Evolutionary conservation across 2,113 vertebrate species (phyloP).

Genomic region (Spermophilus dauricus): DNA sequence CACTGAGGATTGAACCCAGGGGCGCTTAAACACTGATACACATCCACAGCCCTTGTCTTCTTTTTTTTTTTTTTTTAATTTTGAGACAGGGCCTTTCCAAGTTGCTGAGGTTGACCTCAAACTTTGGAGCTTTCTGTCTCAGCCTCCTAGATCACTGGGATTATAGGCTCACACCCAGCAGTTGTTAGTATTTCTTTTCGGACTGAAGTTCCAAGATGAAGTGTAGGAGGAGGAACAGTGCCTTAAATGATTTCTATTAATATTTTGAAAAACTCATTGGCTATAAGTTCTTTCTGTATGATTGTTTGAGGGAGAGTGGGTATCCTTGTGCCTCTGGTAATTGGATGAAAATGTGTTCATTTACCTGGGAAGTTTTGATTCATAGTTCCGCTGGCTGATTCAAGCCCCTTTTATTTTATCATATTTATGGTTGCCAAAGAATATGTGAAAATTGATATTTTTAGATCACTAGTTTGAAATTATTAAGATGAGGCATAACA

Average conservation of each 20-base stretch:
- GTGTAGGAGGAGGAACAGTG: not conserved
- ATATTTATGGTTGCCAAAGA: conserved; percentile 57
- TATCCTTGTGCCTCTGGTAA: not conserved
- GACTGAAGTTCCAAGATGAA: not conserved
- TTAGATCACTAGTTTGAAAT: conserved; percentile 57
- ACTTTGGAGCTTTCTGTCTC: too few relatives aligned
- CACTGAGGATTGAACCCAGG: too few relatives aligned
- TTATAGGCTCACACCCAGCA: not conserved
- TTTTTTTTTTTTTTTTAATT: too few relatives aligned
- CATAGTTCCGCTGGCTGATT: not conserved
- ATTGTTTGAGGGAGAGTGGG: not conserved
- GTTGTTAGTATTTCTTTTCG: not conserved
- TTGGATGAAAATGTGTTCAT: conserved; percentile 36
- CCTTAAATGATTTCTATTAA: not conserved
- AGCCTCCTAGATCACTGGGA: too few relatives aligned
- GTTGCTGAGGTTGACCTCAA: too few relatives aligned
- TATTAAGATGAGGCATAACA: conserved; percentile 42
- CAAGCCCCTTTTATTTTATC: conserved; percentile 25
- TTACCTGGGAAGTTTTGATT: conserved; percentile 55
- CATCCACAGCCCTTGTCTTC: too few relatives aligned
- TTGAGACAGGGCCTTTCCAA: too few relatives aligned
- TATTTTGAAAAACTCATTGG: not conserved
- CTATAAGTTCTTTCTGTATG: not conserved
- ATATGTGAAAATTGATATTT: conserved; percentile 60
- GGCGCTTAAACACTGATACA: too few relatives aligned